Evolutionary conservation across 2,797 vertebrate species (phyloP).

Genomic region (Semaprochilodus insignis): DNA sequence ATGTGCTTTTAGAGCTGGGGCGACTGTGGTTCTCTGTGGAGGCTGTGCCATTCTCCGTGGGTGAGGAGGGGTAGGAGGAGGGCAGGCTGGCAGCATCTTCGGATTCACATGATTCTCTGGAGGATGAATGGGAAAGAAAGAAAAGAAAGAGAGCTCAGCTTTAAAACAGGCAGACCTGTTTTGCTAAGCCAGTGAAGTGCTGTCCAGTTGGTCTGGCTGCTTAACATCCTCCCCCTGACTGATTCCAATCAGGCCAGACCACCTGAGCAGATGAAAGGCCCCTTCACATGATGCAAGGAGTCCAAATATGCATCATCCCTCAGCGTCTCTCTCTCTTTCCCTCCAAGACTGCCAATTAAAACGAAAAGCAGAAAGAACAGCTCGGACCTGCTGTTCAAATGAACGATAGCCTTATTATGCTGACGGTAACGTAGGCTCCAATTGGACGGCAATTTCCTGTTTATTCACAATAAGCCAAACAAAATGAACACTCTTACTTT

Average conservation of each 20-base stretch:
- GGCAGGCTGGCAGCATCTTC: conserved; percentile 89
- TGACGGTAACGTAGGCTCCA: conserved; percentile 16
- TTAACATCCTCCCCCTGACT: not conserved
- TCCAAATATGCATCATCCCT: conserved; percentile 26
- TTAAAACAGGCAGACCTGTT: conserved; percentile 13
- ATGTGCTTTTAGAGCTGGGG: conserved; percentile 94
- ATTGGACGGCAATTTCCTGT: conserved; percentile 48
- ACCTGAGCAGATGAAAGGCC: conserved; percentile 50
- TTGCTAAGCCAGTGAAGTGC: conserved; percentile 3
- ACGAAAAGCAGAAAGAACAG: conserved; percentile 29
- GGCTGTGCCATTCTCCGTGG: conserved; percentile 90
- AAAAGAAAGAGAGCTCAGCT: conserved; percentile 4
- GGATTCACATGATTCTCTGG: conserved; percentile 94
- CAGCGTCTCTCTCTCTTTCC: not conserved
- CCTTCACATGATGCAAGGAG: conserved; percentile 20
- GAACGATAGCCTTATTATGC: conserved; percentile 32
- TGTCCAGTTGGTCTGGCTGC: conserved; percentile 26
- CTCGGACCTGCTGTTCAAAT: conserved; percentile 19
- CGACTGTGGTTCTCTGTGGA: conserved; percentile 80
- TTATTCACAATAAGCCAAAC: conserved; percentile 53
- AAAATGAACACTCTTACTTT: conserved; percentile 37
- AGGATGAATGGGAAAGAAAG: conserved; percentile 39
- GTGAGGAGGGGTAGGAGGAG: conserved; percentile 87
- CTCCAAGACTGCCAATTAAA: conserved; percentile 18
- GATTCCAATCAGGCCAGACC: conserved; percentile 46